Evolutionary conservation across 2,797 vertebrate species (phyloP), one percentile per base, ranked within the genome.

Genomic region (Rhabdophis nuchalis): DNA sequence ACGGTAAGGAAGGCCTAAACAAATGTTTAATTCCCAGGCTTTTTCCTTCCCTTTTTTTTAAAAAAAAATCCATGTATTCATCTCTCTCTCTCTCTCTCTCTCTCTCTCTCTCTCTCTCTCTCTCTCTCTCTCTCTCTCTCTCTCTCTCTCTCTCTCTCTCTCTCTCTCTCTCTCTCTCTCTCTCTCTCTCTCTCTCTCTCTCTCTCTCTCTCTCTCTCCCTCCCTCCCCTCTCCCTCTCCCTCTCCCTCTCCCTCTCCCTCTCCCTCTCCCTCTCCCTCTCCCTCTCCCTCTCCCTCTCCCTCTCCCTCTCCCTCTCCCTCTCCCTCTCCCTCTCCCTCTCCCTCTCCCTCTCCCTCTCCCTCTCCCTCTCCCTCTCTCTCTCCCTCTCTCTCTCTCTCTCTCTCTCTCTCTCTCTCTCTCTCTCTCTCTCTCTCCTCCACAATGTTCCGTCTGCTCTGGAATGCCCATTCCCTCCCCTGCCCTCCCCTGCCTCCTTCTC

Each of bases 1-100:
- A 95, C 96, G 95, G 98, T 97, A 97, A 60, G 56, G 92, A 94
- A 95, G 94, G 97, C 96, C 96, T 93, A 88, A 93, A 95, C 93
- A 61, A 57, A 97, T 85, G 96, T 97, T 96, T 96, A 86, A 98
- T 99, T 99, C 98, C 98, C 99, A 99, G 98, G 98, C 98, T 96
- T 96, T 96, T 93, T 93, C 97, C 91, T 91, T 88, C 77, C 72
- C 58, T 0, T 0, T 1, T 11, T 93, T 90, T 94, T 95, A 90
- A 11, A 11, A 25, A 58, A 58, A 86, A 89, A 89, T 86, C 96
- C 97, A 98, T 98, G 98, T 98, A 98, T 97, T 98, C 98, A 97
- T 97, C 96, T 98, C 98, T 99, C 98, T n/a, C 32, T 57, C 5
- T 23, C 54, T 87, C 16, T 99, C 98, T 27, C 29, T 54, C 29